These are phyloP conservation scores for Danio choprae DNA, from an alignment of 2,797 vertebrate species.

Conservation along the genomic window DNA sequence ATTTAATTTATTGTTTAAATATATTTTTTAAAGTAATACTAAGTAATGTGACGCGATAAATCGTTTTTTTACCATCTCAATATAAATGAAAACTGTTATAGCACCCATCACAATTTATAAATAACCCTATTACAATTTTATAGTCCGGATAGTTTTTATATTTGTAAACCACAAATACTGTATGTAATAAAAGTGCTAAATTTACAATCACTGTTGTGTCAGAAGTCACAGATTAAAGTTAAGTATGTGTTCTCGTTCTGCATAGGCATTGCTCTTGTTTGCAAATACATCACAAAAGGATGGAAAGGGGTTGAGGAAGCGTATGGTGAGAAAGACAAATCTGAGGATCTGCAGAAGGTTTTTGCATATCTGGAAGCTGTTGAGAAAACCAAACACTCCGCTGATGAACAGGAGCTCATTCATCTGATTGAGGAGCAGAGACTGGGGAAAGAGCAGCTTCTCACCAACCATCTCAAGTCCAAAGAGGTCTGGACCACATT, in stretches of 20 bases:
- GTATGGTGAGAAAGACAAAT: conserved; percentile 85
- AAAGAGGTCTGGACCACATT: conserved; percentile 80
- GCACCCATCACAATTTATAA: too few relatives aligned
- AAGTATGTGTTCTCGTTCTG: conserved; percentile 37
- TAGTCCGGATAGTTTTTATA: not conserved
- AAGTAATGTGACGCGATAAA: too few relatives aligned
- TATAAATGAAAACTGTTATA: too few relatives aligned
- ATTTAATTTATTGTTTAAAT: too few relatives aligned
- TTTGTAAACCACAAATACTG: not conserved
- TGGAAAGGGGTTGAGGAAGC: conserved; percentile 90
- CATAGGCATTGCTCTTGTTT: conserved; percentile 85
- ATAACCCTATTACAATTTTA: too few relatives aligned
- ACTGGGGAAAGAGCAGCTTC: conserved; percentile 88
- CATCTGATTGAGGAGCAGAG: conserved; percentile 90
- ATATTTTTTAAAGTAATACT: too few relatives aligned
- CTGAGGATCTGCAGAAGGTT: conserved; percentile 84
- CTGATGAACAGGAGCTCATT: conserved; percentile 89
- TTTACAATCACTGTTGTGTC: too few relatives aligned
- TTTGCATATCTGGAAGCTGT: conserved; percentile 89
- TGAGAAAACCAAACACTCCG: conserved; percentile 89
- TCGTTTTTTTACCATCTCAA: too few relatives aligned
- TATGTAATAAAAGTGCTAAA: too few relatives aligned
- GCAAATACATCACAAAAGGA: conserved; percentile 93
- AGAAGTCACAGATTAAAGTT: not conserved
- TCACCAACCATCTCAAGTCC: conserved; percentile 89